Base-by-base conservation (phyloP, 35 echinoderm and acorn worm species). In the Ptychodera flava region DNA sequence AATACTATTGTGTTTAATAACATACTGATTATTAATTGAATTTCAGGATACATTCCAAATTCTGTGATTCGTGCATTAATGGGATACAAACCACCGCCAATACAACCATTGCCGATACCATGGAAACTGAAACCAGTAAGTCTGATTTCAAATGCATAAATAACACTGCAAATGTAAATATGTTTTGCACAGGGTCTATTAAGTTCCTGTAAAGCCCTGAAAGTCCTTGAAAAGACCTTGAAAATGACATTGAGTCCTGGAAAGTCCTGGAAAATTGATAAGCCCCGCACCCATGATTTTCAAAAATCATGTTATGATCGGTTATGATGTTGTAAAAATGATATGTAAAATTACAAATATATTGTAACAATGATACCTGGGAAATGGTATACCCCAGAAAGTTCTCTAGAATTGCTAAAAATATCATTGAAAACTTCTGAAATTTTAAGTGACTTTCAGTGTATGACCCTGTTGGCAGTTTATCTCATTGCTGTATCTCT, bases 21-120 rank as follows among this genome's bases (percentile, higher is more conserved):
- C n/a, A n/a, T n/a, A n/a, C n/a, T n/a, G n/a, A n/a, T n/a, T n/a
- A n/a, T n/a, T n/a, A n/a, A n/a, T n/a, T n/a, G n/a, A n/a, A n/a
- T n/a, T n/a, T n/a, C n/a, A 97, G 91, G 95, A 82, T 97, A 97
- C 80, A 97, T 97, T 16, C 95, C 95, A 38, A 97, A 97, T 77
- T 97, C 95, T 76, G 87, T 91, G 33, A 88, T 97, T 38, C 90
- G 91, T 76, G 78, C 78, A 35, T 36, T 91, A 31, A 93, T 97
- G 86, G 89, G 88, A 84, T 93, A 93, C 84, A 84, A 84, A 36
- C 89, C 33, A 1, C 78, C 80, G 33, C 31, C 30, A 34, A 35
- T 64, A 12, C 85, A 86, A 53, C 16, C 31, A 29, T 45, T 81
- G 28, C 37, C 78, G 28, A 83, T 91, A 33, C 91, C 95, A 79